Conservation (phyloP, 1,140 invertebrate species). For the Bicyclus anynana region DNA sequence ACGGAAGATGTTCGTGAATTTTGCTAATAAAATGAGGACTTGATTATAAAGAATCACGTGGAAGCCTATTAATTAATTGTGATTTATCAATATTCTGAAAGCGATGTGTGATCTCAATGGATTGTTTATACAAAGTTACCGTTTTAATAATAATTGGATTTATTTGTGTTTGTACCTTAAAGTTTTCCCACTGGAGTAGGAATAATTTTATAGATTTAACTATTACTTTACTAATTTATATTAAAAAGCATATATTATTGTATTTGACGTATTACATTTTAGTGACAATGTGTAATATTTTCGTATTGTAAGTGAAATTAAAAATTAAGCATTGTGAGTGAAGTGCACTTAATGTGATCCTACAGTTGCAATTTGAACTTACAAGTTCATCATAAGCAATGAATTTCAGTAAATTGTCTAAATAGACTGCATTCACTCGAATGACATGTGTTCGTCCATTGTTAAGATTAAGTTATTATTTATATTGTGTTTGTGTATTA, state of each 20-base stretch:
- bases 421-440: constrained; percentile 74
- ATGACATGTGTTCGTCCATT: constrained; percentile 76
- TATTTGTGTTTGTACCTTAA: background rate
- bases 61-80: constrained; percentile 57
- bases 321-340: constrained; percentile 36
- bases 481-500: constrained; percentile 64
- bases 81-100: constrained; percentile 50
- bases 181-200: background rate
- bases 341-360: constrained; percentile 62
- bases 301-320: constrained; percentile 1
- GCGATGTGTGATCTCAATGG: constrained; percentile 59
- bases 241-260: background rate
- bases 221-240: background rate
- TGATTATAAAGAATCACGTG: constrained; percentile 32
- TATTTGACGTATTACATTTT: background rate
- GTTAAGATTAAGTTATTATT: constrained; percentile 63
- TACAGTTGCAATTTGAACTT: constrained; percentile 46
- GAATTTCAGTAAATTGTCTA: constrained; percentile 56
- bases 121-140: constrained; percentile 49
- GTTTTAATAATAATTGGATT: constrained; percentile 10
- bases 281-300: constrained; percentile 2
- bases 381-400: constrained; percentile 59
- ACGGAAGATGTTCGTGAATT: constrained; percentile 4
- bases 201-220: background rate
- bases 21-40: constrained; percentile 18